Percentiles rank a stretch among this genome's conserved stretches.
phyloP scores from a whole-genome alignment of 2,797 vertebrate genomes.

The Scleropages formosus region DNA sequence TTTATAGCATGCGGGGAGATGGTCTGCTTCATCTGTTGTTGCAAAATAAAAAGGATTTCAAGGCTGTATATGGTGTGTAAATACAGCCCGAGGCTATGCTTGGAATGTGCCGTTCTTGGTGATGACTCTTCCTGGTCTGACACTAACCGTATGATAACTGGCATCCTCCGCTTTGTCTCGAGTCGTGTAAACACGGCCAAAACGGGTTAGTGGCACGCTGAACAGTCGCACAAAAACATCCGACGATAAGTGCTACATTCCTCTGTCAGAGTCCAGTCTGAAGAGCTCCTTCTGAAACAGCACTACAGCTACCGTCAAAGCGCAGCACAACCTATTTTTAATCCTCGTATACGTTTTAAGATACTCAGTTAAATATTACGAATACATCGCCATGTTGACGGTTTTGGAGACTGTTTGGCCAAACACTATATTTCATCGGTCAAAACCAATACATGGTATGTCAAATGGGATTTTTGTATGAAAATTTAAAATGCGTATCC shows the following conservation, averaged over 20 bases:
- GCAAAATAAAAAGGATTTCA: not conserved
- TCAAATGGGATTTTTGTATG: too few species aligned
- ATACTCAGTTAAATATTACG: too few species aligned
- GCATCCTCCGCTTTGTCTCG: not conserved
- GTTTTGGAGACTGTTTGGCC: too few species aligned
- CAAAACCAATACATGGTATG: too few species aligned
- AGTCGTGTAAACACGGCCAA: not conserved
- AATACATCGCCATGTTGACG: too few species aligned
- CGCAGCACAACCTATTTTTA: too few species aligned
- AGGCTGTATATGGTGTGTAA: conserved; percentile 11
- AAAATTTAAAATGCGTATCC: too few species aligned
- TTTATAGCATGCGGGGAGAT: not conserved
- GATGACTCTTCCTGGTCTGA: not conserved
- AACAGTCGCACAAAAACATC: conserved; percentile 8
- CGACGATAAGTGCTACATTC: not conserved
- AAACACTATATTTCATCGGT: too few species aligned
- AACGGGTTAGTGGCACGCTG: not conserved
- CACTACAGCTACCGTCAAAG: not conserved
- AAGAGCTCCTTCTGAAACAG: not conserved
- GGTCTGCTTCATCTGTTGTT: not conserved
- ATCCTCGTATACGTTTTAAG: too few species aligned
- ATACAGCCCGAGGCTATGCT: not conserved
- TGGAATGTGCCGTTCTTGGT: conserved; percentile 3
- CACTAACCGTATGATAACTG: not conserved
- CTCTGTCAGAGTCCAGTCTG: not conserved